Evolutionary conservation across 2,113 vertebrate species (phyloP).

Genomic region (Tricholaema leucomelas): DNA sequence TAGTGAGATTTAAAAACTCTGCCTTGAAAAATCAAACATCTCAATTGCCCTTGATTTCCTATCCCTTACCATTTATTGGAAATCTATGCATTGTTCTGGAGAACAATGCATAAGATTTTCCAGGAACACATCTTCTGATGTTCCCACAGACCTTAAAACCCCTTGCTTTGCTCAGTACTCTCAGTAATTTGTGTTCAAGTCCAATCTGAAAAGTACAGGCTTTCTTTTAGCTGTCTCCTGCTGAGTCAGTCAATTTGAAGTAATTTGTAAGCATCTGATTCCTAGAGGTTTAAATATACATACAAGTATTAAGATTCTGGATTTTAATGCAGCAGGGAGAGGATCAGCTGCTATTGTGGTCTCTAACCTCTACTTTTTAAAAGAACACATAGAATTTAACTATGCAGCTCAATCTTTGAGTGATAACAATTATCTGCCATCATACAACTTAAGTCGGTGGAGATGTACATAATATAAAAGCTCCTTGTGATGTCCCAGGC

Average conservation of each 20-base stretch:
- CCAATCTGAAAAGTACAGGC: neutral
- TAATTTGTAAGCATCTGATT: slow-evolving; percentile 24
- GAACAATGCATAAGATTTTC: neutral
- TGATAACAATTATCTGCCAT: neutral
- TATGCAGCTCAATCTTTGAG: neutral
- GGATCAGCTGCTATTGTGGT: slow-evolving; percentile 22
- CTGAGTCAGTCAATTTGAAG: neutral
- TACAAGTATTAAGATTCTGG: neutral
- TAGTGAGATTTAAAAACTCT: neutral
- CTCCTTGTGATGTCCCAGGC: neutral
- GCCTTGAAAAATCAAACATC: slow-evolving; percentile 19
- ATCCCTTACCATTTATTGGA: neutral
- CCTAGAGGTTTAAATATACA: slow-evolving; percentile 40
- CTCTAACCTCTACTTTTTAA: slow-evolving; percentile 11
- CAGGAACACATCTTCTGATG: neutral
- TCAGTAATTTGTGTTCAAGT: neutral
- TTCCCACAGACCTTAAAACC: neutral
- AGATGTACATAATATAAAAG: slow-evolving; percentile 10
- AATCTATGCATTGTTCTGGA: neutral
- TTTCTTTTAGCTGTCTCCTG: neutral
- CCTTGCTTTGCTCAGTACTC: neutral
- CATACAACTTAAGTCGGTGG: neutral
- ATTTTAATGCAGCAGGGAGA: slow-evolving; percentile 27
- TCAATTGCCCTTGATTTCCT: slow-evolving; percentile 1
- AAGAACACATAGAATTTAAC: slow-evolving; percentile 38